A percentile compares a stretch with the other conserved stretches of the same genome.
Conservation (phyloP, 2,113 vertebrate genomes). For the Platysternon megacephalum region DNA sequence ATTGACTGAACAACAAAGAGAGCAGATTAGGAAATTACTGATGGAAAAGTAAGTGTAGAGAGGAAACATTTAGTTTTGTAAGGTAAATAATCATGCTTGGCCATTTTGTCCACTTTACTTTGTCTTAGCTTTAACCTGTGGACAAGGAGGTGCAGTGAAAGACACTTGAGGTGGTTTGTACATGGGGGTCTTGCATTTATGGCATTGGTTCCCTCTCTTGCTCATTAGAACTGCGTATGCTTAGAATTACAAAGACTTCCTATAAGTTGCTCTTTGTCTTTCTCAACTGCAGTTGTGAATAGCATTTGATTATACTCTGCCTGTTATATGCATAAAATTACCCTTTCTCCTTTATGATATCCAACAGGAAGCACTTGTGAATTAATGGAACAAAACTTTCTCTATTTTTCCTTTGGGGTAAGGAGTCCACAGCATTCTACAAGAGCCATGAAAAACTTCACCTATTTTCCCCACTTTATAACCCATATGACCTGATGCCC, state of each 20-base stretch:
- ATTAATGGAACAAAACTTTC: background rate
- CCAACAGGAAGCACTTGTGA: background rate
- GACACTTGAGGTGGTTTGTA: background rate
- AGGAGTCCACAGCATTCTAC: background rate
- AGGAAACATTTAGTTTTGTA: conserved; percentile 48
- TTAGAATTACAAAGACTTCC: background rate
- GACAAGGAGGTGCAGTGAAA: background rate
- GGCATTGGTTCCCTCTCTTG: background rate
- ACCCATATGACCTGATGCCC: background rate
- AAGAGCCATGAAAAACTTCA: background rate
- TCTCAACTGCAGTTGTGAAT: conserved; percentile 14
- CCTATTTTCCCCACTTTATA: background rate
- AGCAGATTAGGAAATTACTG: background rate
- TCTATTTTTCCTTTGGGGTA: background rate
- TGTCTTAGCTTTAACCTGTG: background rate
- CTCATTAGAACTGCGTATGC: background rate
- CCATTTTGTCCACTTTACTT: conserved; percentile 9
- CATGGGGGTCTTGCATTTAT: background rate
- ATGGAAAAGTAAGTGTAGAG: conserved; percentile 1
- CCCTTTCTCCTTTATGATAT: background rate
- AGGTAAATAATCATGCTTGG: conserved; percentile 29
- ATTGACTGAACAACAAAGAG: conserved; percentile 16
- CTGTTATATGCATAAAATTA: background rate
- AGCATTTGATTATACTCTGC: background rate
- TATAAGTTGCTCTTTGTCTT: background rate